Evolutionary conservation across 37 sponge, comb jelly and placozoan genomes (phyloP).

Genomic region (Petrosia ficiformis): DNA sequence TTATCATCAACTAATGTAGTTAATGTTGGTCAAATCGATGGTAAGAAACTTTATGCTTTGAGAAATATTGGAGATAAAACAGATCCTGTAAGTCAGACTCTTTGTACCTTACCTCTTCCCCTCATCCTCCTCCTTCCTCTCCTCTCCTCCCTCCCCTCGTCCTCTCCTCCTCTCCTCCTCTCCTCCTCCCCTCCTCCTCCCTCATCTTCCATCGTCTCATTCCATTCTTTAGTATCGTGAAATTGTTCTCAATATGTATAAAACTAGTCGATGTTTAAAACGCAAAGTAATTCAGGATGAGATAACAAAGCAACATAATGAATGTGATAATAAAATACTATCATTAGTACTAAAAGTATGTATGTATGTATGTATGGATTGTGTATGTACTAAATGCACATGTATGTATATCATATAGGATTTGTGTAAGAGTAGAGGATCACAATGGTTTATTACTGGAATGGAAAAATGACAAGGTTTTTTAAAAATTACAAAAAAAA

Average conservation of each 20-base stretch:
- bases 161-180: no score
- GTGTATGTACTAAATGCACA: not conserved
- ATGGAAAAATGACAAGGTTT: conserved; percentile 18
- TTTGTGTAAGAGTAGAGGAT: conserved; percentile 48
- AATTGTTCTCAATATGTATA: conserved; percentile 21
- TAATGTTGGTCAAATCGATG: conserved; percentile 21
- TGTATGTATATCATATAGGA: conserved; percentile 28
- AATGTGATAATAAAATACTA: conserved; percentile 14
- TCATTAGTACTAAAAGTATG: conserved; percentile 28
- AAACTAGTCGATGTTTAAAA: conserved; percentile 16
- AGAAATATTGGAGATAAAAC: conserved; percentile 4
- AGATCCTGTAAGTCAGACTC: conserved; percentile 10
- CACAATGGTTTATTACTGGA: conserved; percentile 54
- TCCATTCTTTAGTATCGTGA: conserved; percentile 47
- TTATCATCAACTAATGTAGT: conserved; percentile 13
- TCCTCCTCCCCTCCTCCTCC: no score
- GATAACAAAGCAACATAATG: not conserved
- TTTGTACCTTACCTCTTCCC: no score
- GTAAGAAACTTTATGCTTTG: conserved; percentile 24
- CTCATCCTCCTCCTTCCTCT: no score
- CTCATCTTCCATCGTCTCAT: no score
- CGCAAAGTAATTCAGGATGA: conserved; percentile 43
- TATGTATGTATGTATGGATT: no score
- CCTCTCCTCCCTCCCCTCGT: no score
- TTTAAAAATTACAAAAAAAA: not conserved